phyloP scores from a whole-genome alignment of 1,140 invertebrate species.

The Drosophila elegans region DNA sequence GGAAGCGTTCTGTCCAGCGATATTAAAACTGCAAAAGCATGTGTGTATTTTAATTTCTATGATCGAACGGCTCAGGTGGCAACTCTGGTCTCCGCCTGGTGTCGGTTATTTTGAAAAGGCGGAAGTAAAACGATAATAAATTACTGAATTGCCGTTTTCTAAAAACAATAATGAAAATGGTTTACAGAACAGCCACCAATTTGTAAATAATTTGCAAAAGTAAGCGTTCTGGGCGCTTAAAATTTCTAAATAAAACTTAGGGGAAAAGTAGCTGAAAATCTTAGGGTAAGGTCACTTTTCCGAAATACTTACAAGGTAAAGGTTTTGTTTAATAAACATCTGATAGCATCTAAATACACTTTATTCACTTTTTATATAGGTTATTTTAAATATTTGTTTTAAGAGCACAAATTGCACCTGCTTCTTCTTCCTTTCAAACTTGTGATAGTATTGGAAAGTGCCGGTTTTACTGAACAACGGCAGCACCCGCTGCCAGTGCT shows the following conservation, averaged over 20 bases:
- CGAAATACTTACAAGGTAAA: background rate
- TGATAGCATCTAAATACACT: background rate
- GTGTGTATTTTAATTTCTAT: constrained; percentile 54
- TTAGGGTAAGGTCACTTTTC: background rate
- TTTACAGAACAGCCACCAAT: no score
- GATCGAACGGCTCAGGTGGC: constrained; percentile 68
- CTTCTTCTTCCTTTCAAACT: constrained; percentile 39
- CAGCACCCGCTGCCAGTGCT: constrained; percentile 31
- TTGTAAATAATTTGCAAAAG: background rate
- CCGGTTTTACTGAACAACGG: background rate
- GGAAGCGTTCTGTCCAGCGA: constrained; percentile 36
- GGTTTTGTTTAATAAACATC: background rate
- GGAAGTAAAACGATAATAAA: background rate
- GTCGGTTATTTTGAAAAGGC: constrained; percentile 71
- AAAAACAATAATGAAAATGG: no score
- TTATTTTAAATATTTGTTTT: background rate
- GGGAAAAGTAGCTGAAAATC: background rate
- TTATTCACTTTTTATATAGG: background rate
- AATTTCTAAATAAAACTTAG: background rate
- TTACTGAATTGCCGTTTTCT: background rate
- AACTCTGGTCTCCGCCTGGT: constrained; percentile 49
- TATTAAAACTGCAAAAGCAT: constrained; percentile 67
- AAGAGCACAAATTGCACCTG: background rate
- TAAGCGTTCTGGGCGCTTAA: background rate
- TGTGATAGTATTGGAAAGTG: constrained; percentile 40